Evolutionary conservation across 1,140 invertebrate species (phyloP), one percentile per base, ranked within the genome.

Genomic region (Sminthurinus signatus): DNA sequence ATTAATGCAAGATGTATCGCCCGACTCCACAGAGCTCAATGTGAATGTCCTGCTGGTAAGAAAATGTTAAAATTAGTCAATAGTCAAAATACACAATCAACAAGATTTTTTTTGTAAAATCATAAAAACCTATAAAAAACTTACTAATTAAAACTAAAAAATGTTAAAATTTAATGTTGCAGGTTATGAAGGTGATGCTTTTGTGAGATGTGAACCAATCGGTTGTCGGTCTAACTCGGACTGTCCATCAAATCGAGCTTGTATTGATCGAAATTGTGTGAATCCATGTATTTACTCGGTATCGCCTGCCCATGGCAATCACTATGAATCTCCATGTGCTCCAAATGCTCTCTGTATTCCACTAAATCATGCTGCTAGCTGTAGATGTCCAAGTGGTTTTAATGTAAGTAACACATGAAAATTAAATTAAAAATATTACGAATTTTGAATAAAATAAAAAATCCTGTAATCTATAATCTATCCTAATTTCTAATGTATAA

Each of bases 171-270:
- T n/a, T n/a, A n/a, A n/a, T n/a, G n/a, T n/a, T n/a, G n/a, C 27
- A 52, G 14, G 14, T 14, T 67, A 59, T 59, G 60, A 67, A 58
- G 82, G 82, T 17, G 81, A 83, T 74, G 78, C 82, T 32, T 81
- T 81, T 61, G 73, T 75, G 0, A 69, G 72, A 69, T 86, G 83
- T 57, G 65, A 64, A 15, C 81, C 88, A 4, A 83, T 93, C 39
- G 91, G 90, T 15, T 95, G 92, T 78, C 83, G 85, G 70, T 87
- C 87, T 59, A 91, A 93, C 74, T 86, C 87, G 64, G 91, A 95
- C 65, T 96, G 92, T 78, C 89, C 91, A 1, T 78, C 80, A 31
- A 87, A 93, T 69, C 84, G 86, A 73, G 85, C 88, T 67, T 96
- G 92, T 74, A 83, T 87, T 42, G 89, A 91, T 65, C 85, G 84